Conservation (phyloP, 2,113 vertebrate genomes). For the Sphaerodactylus townsendi region DNA sequence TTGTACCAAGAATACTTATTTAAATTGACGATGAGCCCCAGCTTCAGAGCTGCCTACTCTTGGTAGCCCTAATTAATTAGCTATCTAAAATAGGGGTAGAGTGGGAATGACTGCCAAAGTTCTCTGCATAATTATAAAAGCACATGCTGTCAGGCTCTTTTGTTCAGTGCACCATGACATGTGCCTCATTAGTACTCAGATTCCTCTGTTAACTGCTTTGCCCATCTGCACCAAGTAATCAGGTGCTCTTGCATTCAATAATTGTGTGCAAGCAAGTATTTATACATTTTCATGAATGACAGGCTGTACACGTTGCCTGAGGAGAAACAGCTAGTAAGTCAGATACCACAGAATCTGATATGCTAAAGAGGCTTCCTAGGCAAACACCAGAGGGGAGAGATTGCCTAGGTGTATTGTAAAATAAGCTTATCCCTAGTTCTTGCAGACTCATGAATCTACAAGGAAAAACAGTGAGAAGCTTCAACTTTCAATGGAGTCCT, state of each 20-base stretch:
- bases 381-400: neutral
- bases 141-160: neutral
- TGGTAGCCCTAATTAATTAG: conserved; percentile 39
- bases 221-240: conserved; percentile 19
- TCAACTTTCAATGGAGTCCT: neutral
- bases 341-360: neutral
- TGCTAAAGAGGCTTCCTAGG: conserved; percentile 11
- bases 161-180: conserved; percentile 12
- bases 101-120: neutral
- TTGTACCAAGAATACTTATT: neutral
- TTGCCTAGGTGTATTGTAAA: neutral
- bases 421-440: neutral
- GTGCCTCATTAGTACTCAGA: rapidly evolving
- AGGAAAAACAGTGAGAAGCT: neutral
- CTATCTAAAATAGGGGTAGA: conserved; percentile 30
- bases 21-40: neutral
- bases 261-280: conserved; percentile 17
- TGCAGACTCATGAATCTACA: neutral
- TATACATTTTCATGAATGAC: conserved; percentile 18
- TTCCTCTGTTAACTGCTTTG: conserved; percentile 20
- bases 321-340: neutral
- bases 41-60: neutral
- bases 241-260: neutral
- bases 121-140: conserved; percentile 1
- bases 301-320: neutral